These are phyloP conservation scores for Callocephalon fimbriatum DNA, from an alignment of 2,113 vertebrate genomes.

Conservation along the genomic window DNA sequence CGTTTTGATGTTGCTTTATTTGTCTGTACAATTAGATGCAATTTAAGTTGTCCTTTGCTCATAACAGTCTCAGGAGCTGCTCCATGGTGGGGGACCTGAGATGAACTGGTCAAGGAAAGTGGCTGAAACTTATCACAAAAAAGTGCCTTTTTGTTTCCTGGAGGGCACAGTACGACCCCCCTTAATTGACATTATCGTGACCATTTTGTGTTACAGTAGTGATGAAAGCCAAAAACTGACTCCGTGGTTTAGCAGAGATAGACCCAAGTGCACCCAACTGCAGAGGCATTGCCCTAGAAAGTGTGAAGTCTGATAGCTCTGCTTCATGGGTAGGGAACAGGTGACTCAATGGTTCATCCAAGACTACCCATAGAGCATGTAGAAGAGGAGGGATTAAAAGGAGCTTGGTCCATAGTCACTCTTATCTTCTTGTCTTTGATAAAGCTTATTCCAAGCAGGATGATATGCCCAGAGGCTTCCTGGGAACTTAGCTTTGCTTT, in stretches of 20 bases:
- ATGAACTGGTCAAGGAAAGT: background rate
- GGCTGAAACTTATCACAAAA: background rate
- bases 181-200: background rate
- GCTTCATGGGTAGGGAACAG: background rate
- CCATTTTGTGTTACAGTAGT: background rate
- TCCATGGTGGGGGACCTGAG: background rate
- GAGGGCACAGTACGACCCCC: background rate
- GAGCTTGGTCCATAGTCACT: rapidly evolving
- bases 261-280: background rate
- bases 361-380: background rate
- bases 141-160: background rate
- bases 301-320: background rate
- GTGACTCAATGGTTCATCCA: background rate
- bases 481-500: background rate
- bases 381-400: background rate
- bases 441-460: background rate
- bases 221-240: background rate
- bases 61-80: background rate
- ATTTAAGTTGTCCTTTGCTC: no score
- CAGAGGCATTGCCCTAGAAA: background rate
- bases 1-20: no score
- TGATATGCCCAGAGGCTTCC: background rate
- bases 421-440: background rate
- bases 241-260: background rate
- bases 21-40: no score